Conservation (phyloP, 2,888 invertebrate genomes). For the Peribatodes rhomboidaria region DNA sequence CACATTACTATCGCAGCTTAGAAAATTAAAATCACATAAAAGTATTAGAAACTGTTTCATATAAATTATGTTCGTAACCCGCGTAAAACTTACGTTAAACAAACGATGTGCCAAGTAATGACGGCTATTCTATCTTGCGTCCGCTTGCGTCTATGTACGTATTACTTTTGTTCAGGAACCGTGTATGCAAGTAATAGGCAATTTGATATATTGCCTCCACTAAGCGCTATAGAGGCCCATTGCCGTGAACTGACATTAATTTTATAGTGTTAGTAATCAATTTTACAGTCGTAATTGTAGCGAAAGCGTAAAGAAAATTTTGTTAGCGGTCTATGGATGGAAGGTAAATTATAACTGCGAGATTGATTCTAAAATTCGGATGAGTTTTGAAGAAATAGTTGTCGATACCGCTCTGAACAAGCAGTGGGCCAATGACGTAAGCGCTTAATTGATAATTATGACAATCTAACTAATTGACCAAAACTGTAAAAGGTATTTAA, state of each 20-base stretch:
- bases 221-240: constrained; percentile 59
- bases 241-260: constrained; percentile 61
- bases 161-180: constrained; percentile 57
- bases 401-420: neutral
- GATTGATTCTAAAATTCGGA: constrained; percentile 21
- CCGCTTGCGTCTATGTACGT: too few relatives aligned
- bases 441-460: neutral
- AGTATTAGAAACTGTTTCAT: too few relatives aligned
- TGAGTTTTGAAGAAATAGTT: constrained; percentile 1
- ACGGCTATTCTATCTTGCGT: constrained; percentile 53
- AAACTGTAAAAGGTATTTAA: neutral
- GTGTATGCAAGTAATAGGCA: constrained; percentile 56
- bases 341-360: constrained; percentile 30
- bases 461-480: neutral
- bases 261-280: constrained; percentile 66
- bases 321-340: constrained; percentile 55
- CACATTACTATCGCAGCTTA: too few relatives aligned
- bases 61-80: constrained; percentile 27
- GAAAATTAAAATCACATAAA: too few relatives aligned
- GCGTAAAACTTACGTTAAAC: constrained; percentile 39
- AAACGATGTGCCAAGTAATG: constrained; percentile 60
- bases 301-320: constrained; percentile 67
- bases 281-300: constrained; percentile 64
- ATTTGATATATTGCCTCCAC: constrained; percentile 63
- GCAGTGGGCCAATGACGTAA: neutral